phyloP scores from a whole-genome alignment of 2,888 invertebrate genomes.

The Lordiphosa fenestrarum region DNA sequence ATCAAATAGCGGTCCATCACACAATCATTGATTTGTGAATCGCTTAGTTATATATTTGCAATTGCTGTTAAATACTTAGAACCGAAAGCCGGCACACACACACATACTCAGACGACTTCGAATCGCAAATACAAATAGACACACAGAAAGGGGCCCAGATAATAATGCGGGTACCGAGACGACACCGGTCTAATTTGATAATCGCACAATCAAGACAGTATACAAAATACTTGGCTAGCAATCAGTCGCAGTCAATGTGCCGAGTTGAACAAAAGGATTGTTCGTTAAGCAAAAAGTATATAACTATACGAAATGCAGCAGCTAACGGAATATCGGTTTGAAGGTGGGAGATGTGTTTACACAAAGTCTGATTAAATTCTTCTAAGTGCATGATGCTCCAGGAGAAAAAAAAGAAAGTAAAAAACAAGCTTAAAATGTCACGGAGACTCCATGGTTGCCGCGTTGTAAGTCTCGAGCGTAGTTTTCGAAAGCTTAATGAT shows the following conservation, averaged over 20 bases:
- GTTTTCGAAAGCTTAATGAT: too few relatives aligned
- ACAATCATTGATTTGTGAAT: slow-evolving; percentile 46
- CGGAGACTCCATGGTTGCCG: too few relatives aligned
- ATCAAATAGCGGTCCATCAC: slow-evolving; percentile 48
- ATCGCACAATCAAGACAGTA: slow-evolving; percentile 56
- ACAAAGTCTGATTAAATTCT: too few relatives aligned
- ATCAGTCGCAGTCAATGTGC: slow-evolving; percentile 23
- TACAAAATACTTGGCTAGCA: slow-evolving; percentile 23
- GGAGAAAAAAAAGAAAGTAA: too few relatives aligned
- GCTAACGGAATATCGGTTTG: slow-evolving; percentile 75
- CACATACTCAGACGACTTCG: slow-evolving; percentile 5
- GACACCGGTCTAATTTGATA: slow-evolving; percentile 50
- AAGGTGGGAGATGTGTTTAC: slow-evolving; percentile 53
- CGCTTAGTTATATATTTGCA: slow-evolving; percentile 45
- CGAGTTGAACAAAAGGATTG: slow-evolving; percentile 2
- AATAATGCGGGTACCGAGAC: slow-evolving; percentile 18
- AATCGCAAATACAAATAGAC: slow-evolving; percentile 15
- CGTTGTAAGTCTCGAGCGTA: too few relatives aligned
- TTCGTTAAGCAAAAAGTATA: not conserved
- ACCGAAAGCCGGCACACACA: slow-evolving; percentile 7
- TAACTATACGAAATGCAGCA: slow-evolving; percentile 42
- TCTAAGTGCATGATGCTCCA: too few relatives aligned
- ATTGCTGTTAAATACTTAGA: slow-evolving; percentile 34
- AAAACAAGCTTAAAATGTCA: too few relatives aligned
- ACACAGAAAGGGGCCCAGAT: slow-evolving; percentile 29